Base-by-base conservation (phyloP, 2,888 invertebrate species). In the Trachelus tabidus region DNA sequence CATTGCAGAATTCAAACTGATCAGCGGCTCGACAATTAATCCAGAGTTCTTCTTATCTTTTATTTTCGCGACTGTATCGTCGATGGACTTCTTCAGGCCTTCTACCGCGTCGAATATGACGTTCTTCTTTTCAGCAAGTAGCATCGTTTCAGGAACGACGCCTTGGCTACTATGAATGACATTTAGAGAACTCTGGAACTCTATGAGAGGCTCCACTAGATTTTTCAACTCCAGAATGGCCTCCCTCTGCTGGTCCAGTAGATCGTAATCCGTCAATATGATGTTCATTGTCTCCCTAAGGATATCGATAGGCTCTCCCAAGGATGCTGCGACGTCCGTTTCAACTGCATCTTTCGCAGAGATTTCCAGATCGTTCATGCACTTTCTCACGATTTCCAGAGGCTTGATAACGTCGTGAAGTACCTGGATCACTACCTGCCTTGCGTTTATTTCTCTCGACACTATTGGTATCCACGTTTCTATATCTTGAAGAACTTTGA, bases 121-220 rank as follows among this genome's bases (percentile, higher is more conserved):
- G 79, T 80, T 89, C 81, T 83, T 85, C 75, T 87, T 85, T 77
- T 89, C 87, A 6, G 86, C 87, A 4, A 89, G 73, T 35, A 89
- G 76, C 6, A 81, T 83, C 4, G 81, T 79, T 79, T 88, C 87
- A 0, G 87, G 83, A 34, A 87, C 84, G 4, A 86, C 79, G 73
- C 85, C 87, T 23, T 88, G 85, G 73, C 87, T 87, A 35, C 85
- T 88, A 69, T 86, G 83, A 15, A 89, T 83, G 15, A 89, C 87
- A 0, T 87, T 87, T 0, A 89, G 77, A 4, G 87, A 85, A 74
- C 87, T 89, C 69, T 87, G 84, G 34, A 89, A 87, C 78, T 89
- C 89, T 23, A 89, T 81, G 4, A 89, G 75, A 4, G 89, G 89
- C 73, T 85, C 87, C 4, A 85, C 80, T 3, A 89, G 81, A 35